Conservation (phyloP, 2,888 invertebrate species). For the Gymnosoma rotundatum region DNA sequence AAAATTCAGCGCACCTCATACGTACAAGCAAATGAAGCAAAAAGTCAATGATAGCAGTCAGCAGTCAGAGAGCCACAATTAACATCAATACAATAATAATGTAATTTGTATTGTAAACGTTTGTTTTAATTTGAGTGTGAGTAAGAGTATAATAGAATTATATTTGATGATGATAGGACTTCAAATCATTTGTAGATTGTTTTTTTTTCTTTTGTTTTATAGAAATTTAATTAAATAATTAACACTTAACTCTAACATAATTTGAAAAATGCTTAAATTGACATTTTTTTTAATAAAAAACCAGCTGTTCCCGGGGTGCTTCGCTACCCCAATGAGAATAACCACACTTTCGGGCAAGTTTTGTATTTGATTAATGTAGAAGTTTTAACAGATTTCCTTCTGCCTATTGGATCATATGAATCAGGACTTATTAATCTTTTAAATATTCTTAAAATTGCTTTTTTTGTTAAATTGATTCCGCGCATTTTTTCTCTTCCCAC, state of each 20-base stretch:
- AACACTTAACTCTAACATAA: slow-evolving; percentile 3
- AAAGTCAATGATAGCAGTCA: slow-evolving; percentile 49
- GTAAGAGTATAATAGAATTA: slow-evolving; percentile 34
- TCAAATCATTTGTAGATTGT: slow-evolving; percentile 50
- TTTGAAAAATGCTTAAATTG: too few relatives aligned
- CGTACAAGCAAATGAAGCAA: slow-evolving; percentile 14
- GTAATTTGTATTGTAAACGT: slow-evolving; percentile 30
- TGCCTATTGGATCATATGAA: too few relatives aligned
- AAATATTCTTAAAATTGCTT: too few relatives aligned
- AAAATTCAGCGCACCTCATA: background rate
- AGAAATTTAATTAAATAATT: slow-evolving; percentile 15
- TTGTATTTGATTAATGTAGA: too few relatives aligned
- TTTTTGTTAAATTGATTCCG: too few relatives aligned
- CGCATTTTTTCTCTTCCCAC: too few relatives aligned
- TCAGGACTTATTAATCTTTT: too few relatives aligned
- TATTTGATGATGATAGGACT: slow-evolving; percentile 51
- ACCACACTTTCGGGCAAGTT: too few relatives aligned
- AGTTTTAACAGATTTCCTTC: too few relatives aligned
- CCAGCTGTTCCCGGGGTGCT: too few relatives aligned
- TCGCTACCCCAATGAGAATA: too few relatives aligned
- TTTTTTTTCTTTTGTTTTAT: slow-evolving; percentile 15
- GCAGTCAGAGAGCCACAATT: slow-evolving; percentile 50
- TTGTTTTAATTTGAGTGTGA: background rate
- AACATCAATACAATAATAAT: slow-evolving; percentile 51
- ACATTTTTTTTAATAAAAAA: too few relatives aligned